Evolutionary conservation across 2,797 vertebrate species (phyloP).

Genomic region (Falco biarmicus): DNA sequence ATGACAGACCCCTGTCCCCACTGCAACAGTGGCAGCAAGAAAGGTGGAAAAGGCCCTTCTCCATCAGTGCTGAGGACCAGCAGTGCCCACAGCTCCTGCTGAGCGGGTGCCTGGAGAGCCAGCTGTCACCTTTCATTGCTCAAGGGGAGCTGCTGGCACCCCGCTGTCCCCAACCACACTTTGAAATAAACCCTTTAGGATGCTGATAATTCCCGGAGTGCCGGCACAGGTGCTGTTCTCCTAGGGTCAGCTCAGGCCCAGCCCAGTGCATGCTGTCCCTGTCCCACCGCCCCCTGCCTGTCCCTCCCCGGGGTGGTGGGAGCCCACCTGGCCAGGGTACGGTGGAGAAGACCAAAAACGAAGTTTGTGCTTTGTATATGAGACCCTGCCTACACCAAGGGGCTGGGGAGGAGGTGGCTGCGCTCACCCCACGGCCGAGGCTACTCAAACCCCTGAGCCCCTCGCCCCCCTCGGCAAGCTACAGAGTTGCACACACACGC

Average conservation of each 20-base stretch:
- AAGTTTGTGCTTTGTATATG: conserved; percentile 68
- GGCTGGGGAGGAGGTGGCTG: neutral
- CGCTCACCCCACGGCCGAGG: fast-evolving
- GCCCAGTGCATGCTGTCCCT: neutral
- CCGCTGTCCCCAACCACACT: neutral
- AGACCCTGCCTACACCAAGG: conserved; percentile 54
- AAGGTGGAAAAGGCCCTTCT: neutral
- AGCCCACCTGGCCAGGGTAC: neutral
- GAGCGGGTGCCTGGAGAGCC: neutral
- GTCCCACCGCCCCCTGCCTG: neutral
- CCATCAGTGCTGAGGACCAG: neutral
- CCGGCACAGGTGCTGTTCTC: neutral
- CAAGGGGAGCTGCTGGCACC: fast-evolving
- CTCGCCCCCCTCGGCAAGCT: neutral
- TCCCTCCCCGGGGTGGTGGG: neutral
- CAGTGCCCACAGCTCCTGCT: fast-evolving
- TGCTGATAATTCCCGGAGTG: neutral
- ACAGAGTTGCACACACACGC: neutral
- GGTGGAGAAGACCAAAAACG: neutral
- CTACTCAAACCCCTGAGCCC: neutral
- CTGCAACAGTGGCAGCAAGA: fast-evolving
- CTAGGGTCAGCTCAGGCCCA: neutral
- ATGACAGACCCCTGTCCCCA: neutral
- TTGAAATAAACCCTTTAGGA: neutral
- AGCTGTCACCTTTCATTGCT: fast-evolving